Evolutionary conservation across 2,113 vertebrate genomes (phyloP).

Genomic region (Mustelus asterias): DNA sequence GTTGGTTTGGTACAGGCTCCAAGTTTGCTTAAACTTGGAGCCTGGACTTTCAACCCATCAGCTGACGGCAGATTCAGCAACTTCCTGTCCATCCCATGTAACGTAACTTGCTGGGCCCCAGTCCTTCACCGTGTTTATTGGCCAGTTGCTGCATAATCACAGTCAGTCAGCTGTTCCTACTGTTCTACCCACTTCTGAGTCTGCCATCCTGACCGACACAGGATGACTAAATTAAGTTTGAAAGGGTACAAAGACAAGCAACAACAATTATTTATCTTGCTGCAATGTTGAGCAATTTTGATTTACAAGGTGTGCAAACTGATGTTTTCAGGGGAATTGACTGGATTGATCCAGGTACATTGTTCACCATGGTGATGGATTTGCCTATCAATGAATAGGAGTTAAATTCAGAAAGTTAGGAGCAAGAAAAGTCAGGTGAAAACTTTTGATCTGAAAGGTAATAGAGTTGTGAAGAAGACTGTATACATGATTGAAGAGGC

Average conservation of each 20-base stretch:
- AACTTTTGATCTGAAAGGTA: background rate
- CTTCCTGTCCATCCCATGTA: no score
- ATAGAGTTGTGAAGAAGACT: background rate
- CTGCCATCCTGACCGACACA: no score
- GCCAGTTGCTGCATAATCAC: no score
- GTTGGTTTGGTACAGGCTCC: no score
- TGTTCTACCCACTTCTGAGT: no score
- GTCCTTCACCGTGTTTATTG: no score
- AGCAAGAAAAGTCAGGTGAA: background rate
- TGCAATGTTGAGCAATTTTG: background rate
- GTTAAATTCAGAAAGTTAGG: background rate
- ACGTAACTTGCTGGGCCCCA: no score
- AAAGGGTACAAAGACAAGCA: background rate
- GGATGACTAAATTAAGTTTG: background rate
- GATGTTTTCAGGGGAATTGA: background rate
- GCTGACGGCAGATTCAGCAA: no score
- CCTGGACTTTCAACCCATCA: no score
- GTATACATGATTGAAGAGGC: constrained; percentile 15
- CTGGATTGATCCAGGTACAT: background rate
- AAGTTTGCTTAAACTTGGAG: no score
- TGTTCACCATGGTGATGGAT: background rate
- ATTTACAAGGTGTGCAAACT: background rate
- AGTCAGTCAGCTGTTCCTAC: no score
- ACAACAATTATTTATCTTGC: background rate
- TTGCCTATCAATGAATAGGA: background rate